Evolutionary conservation across 2,888 invertebrate genomes (phyloP), one percentile per base, ranked within the genome.

Genomic region (Onthophagus sagittarius): DNA sequence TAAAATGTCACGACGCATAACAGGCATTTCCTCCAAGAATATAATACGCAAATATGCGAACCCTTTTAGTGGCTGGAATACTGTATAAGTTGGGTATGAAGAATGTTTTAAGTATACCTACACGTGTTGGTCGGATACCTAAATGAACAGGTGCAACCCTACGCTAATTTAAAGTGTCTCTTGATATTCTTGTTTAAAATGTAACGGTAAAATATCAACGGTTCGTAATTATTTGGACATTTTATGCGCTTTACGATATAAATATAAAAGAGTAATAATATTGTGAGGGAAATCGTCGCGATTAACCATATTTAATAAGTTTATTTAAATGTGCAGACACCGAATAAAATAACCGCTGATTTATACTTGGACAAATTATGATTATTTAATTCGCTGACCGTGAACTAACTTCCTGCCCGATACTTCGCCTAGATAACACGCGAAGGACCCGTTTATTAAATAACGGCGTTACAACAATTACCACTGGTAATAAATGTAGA

Each of bases 1-100:
- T 69, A 72, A 72, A 69, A 69, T n/a, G 72, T 72, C 72, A 72
- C 62, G 62, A 63, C 69, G 69, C 69, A 72, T 72, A 72, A 72
- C 69, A 69, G 72, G 69, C 63, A 13, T 72, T 63, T 69, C 72
- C 70, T 31, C 63, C 23, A 67, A 31, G 67, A 67, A 67, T 23
- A 31, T 67, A 67, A 23, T 32, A 31, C 67, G 67, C 32, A 67
- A 31, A 67, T 31, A 15, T 63, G 39, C 39, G 39, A 11, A 53
- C 39, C 39, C 39, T 53, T 53, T 53, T 53, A 53, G 39, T 53
- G 39, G 39, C 7, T 53, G 2, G 39, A 53, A 11, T 53, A 53
- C 39, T 7, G 39, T 9, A 53, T 53, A 53, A 53, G 9, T 53
- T 23, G 23, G 39, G 39, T 11, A 53, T 53, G 11, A 53, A 53